Base-by-base conservation (phyloP, 2,888 invertebrate species). In the Drosophila nr. perissopoda region DNA sequence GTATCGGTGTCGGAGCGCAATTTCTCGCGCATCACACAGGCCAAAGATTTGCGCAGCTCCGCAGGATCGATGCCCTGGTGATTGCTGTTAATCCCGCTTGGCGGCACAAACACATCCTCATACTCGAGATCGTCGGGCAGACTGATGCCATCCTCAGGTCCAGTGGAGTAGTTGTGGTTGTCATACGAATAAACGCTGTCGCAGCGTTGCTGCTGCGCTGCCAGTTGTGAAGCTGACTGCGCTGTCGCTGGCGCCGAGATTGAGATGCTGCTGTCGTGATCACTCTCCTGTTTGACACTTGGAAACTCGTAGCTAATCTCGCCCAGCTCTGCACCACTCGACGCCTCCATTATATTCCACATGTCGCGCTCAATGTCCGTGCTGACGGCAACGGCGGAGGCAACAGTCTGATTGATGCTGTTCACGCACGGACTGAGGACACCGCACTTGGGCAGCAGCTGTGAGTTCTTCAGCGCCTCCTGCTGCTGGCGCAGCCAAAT, bases 401-500 rank as follows among this genome's bases (percentile, higher is more conserved):
- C 91, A 2, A 94, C 92, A 0, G 94, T 93, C 72, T 93, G 93
- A 53, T 92, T 92, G 63, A 92, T 93, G 69, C 87, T 91, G 53
- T 91, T 89, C 27, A 93, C 79, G 42, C 91, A 91, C 4, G 91
- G 91, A 10, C 81, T 76, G 42, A 91, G 90, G 40, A 90, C 83
- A 4, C 90, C 89, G 52, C 91, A 89, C 66, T 90, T 91, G 31
- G 89, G 83, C 40, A 84, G 54, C 36, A 90, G 73, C 59, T 91
- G 91, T 0, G 87, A 74, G 67, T 75, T 89, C 79, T 92, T 92
- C 1, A 91, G 72, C 13, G 89, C 84, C 67, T 92, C 91, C 71
- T 93, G 92, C 69, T 92, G 92, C 87, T 95, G 95, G 0, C 95
- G 93, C 56, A 95, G 86, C 95, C 95, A 95, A 27, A 95, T 94